Conservation (phyloP, 2,113 vertebrate genomes). For the Nestor notabilis region DNA sequence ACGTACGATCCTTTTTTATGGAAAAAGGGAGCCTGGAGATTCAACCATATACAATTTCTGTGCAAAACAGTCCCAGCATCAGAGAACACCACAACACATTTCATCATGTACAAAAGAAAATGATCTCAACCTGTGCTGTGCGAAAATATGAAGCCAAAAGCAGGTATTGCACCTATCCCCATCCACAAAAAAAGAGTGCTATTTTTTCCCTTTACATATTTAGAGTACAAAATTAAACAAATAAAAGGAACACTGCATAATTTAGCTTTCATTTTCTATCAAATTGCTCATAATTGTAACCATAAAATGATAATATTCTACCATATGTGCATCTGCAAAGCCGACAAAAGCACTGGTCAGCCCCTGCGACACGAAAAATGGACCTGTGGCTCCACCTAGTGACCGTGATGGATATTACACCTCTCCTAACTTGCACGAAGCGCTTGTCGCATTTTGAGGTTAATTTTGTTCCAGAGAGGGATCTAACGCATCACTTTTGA, state of each 20-base stretch:
- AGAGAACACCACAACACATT: not conserved
- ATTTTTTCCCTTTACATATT: constrained; percentile 68
- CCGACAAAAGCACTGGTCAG: constrained; percentile 71
- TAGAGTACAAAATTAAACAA: constrained; percentile 80
- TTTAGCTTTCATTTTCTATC: constrained; percentile 79
- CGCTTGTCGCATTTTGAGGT: not conserved
- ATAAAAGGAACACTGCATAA: constrained; percentile 78
- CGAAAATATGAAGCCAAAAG: not conserved
- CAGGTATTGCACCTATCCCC: not conserved
- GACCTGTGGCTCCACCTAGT: constrained; percentile 71
- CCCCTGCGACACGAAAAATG: not conserved
- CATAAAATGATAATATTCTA: constrained; percentile 80
- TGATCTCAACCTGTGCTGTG: not conserved
- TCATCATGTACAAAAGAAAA: constrained; percentile 21
- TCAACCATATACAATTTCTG: not conserved
- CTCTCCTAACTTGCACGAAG: not conserved
- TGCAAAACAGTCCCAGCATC: constrained; percentile 6
- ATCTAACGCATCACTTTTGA: not conserved
- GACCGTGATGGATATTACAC: not conserved
- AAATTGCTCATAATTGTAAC: constrained; percentile 84
- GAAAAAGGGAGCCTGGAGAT: not conserved
- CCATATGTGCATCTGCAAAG: constrained; percentile 77
- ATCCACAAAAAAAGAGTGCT: constrained; percentile 35
- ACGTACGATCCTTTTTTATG: not conserved
- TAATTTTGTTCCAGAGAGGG: not conserved